These are phyloP conservation scores for Paramacrobiotus metropolitanus DNA, from an alignment of 1,140 invertebrate species.

Conservation along the genomic window DNA sequence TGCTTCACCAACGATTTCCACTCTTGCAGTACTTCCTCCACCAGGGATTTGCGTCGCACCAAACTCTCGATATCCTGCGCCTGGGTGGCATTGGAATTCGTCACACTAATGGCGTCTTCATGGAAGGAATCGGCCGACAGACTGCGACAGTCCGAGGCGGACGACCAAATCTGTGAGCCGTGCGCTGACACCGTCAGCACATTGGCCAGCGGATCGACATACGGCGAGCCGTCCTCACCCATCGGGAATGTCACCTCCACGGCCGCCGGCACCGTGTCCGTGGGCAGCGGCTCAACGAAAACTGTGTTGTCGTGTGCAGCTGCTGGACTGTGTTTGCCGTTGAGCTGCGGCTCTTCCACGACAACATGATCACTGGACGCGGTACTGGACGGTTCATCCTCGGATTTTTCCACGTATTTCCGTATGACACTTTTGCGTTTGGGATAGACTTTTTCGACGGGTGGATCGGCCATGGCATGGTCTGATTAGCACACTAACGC, in stretches of 20 bases:
- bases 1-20: neutral
- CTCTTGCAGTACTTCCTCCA: neutral
- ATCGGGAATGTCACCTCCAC: neutral
- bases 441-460: no score
- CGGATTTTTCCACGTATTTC: neutral
- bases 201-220: neutral
- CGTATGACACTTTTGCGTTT: neutral
- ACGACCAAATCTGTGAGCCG: neutral
- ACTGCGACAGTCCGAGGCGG: neutral
- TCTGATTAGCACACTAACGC: no score
- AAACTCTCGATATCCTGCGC: neutral
- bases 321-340: no score
- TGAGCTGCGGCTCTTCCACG: no score
- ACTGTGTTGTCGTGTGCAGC: no score
- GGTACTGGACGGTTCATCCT: no score
- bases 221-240: neutral
- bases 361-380: no score
- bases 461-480: no score
- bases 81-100: neutral
- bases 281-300: no score
- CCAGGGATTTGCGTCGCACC: no score
- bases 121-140: neutral
- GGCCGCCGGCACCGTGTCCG: neutral
- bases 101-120: neutral
- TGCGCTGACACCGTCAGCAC: neutral